A percentile compares a stretch with the other conserved stretches of the same genome.
Evolutionary conservation across 1,140 invertebrate genomes (phyloP).

Genomic region (Conus ventricosus): DNA sequence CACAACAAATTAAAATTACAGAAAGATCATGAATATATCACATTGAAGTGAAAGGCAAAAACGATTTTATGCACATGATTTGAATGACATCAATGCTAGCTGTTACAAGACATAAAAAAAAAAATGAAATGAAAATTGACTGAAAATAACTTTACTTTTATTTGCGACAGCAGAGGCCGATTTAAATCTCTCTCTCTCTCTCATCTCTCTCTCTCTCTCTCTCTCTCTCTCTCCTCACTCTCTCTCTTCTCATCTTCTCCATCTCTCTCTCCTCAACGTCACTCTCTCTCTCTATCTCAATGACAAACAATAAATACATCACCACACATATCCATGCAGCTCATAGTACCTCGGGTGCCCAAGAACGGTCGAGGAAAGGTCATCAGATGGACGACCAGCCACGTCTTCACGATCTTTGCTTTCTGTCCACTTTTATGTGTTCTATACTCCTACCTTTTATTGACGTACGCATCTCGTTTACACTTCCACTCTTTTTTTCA

Average conservation of each 20-base stretch:
- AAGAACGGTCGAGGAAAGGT: not conserved
- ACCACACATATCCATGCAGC: not conserved
- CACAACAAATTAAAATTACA: not conserved
- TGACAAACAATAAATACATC: too few species aligned
- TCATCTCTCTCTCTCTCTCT: too few species aligned
- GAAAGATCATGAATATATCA: too few species aligned
- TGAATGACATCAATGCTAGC: constrained; percentile 4
- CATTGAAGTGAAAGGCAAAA: too few species aligned
- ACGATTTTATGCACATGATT: too few species aligned
- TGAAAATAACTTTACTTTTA: not conserved
- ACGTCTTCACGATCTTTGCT: constrained; percentile 3
- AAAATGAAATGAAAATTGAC: too few species aligned
- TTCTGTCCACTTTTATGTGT: not conserved
- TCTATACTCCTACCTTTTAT: not conserved
- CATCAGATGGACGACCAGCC: not conserved
- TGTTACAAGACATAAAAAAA: not conserved
- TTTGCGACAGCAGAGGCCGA: not conserved
- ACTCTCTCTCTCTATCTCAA: too few species aligned
- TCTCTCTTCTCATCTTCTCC: not conserved
- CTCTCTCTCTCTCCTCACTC: too few species aligned
- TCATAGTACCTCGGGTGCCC: not conserved
- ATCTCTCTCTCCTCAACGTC: too few species aligned
- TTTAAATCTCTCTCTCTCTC: too few species aligned
- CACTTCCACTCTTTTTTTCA: not conserved
- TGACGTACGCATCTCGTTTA: constrained; percentile 3